Percentiles rank a stretch among this genome's conserved stretches.
Conservation (phyloP, 1,140 invertebrate species). For the Rhynchophorus ferrugineus region DNA sequence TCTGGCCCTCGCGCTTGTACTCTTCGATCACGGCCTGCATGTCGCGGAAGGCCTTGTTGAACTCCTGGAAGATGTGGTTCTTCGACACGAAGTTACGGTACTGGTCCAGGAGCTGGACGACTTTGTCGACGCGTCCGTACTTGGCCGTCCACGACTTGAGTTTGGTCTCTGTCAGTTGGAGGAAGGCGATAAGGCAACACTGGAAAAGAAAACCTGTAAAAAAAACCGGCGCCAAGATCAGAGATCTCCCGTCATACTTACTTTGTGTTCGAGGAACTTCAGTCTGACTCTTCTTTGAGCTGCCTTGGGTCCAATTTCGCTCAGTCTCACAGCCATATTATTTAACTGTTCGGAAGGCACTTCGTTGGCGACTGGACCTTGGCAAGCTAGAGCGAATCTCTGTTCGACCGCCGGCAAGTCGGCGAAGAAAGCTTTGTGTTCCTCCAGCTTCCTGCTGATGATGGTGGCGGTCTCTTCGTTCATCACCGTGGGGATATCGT, state of each 20-base stretch:
- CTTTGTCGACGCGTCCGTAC: constrained; percentile 76
- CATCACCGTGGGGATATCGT: constrained; percentile 72
- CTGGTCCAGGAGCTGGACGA: constrained; percentile 75
- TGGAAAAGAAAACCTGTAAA: constrained; percentile 32
- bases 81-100: constrained; percentile 86
- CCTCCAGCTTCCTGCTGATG: constrained; percentile 79
- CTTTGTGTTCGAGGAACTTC: constrained; percentile 85
- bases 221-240: not conserved
- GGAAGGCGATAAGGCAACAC: constrained; percentile 84
- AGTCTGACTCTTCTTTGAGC: constrained; percentile 70
- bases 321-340: constrained; percentile 68
- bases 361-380: constrained; percentile 51
- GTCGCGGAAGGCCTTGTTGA: constrained; percentile 84
- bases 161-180: constrained; percentile 83
- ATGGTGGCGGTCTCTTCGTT: constrained; percentile 80
- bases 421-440: constrained; percentile 83
- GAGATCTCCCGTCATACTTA: constrained; percentile 27
- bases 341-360: constrained; percentile 71
- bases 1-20: constrained; percentile 78
- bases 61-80: constrained; percentile 89
- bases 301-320: constrained; percentile 60
- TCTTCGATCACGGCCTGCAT: constrained; percentile 87
- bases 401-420: constrained; percentile 68
- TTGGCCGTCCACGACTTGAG: constrained; percentile 82
- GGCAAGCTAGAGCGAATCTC: constrained; percentile 63